Conservation (phyloP, 1,140 invertebrate species). For the Drosophila chauvacae region DNA sequence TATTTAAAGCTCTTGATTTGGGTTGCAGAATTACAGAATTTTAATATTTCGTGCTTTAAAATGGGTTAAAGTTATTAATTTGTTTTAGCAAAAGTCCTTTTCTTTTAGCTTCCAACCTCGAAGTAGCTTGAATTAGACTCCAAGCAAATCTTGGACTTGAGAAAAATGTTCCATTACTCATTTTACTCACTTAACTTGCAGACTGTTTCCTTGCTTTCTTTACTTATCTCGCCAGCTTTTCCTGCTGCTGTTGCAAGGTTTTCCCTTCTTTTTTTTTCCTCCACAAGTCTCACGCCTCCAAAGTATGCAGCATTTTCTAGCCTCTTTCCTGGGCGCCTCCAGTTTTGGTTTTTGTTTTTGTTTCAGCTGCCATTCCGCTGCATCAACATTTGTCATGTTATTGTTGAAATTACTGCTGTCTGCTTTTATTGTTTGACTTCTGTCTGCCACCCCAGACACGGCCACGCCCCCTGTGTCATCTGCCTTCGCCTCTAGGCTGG, state of each 20-base stretch:
- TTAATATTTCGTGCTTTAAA: too few relatives aligned
- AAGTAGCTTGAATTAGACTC: not conserved
- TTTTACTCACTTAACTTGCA: slow-evolving; percentile 36
- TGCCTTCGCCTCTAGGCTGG: slow-evolving; percentile 11
- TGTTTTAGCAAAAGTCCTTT: too few relatives aligned
- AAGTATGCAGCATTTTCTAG: slow-evolving; percentile 46
- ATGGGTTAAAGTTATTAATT: not conserved
- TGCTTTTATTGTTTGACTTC: slow-evolving; percentile 80
- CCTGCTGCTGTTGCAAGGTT: not conserved
- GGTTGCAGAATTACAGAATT: not conserved
- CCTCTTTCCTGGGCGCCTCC: slow-evolving; percentile 7
- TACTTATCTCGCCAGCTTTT: slow-evolving; percentile 21
- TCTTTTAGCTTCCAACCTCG: not conserved
- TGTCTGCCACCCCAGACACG: slow-evolving; percentile 55
- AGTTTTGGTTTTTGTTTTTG: slow-evolving; percentile 10
- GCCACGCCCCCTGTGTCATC: slow-evolving; percentile 12
- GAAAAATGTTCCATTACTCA: slow-evolving; percentile 16
- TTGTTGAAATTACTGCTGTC: slow-evolving; percentile 79
- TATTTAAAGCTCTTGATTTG: not conserved
- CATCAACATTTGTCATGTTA: slow-evolving; percentile 78
- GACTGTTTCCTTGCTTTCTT: slow-evolving; percentile 6
- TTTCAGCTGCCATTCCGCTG: slow-evolving; percentile 64
- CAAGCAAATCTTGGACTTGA: slow-evolving; percentile 4
- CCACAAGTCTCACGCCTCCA: slow-evolving; percentile 20
- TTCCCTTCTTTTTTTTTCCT: slow-evolving; percentile 6